Conservation (phyloP, 2,797 vertebrate species). For the Balearica regulorum region DNA sequence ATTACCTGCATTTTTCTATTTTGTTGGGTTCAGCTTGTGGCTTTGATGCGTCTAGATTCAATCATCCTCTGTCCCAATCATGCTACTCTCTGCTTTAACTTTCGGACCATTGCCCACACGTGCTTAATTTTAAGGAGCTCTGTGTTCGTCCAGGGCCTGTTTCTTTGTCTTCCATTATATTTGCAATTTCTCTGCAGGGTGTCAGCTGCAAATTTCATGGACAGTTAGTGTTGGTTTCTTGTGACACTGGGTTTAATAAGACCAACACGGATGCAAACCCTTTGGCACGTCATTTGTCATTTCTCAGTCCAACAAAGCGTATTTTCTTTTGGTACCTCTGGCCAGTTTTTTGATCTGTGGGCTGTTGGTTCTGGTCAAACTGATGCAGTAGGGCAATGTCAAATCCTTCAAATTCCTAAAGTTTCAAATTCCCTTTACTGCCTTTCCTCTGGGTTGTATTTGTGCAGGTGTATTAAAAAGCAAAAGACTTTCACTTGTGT, state of each 20-base stretch:
- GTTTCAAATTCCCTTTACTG: not conserved
- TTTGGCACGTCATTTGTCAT: not conserved
- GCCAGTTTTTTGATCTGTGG: not conserved
- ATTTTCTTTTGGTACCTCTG: not conserved
- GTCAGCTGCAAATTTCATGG: slow-evolving; percentile 12
- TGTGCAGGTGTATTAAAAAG: not conserved
- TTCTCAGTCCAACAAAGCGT: not conserved
- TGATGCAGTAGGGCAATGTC: not conserved
- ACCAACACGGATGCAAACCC: not conserved
- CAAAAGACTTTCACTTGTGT: not conserved
- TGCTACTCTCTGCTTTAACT: not conserved
- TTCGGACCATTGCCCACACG: not conserved
- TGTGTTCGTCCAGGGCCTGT: not conserved
- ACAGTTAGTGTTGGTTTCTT: not conserved
- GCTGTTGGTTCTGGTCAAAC: not conserved
- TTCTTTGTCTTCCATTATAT: slow-evolving; percentile 7
- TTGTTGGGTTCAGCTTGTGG: not conserved
- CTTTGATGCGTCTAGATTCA: not conserved
- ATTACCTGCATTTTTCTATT: not conserved
- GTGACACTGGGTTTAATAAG: slow-evolving; percentile 13
- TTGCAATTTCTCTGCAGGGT: not conserved
- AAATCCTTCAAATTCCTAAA: not conserved
- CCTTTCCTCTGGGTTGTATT: not conserved
- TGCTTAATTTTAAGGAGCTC: slow-evolving; percentile 6
- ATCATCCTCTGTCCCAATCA: not conserved